phyloP scores from a whole-genome alignment of 2,888 invertebrate genomes.

The Chironomus riparius region DNA sequence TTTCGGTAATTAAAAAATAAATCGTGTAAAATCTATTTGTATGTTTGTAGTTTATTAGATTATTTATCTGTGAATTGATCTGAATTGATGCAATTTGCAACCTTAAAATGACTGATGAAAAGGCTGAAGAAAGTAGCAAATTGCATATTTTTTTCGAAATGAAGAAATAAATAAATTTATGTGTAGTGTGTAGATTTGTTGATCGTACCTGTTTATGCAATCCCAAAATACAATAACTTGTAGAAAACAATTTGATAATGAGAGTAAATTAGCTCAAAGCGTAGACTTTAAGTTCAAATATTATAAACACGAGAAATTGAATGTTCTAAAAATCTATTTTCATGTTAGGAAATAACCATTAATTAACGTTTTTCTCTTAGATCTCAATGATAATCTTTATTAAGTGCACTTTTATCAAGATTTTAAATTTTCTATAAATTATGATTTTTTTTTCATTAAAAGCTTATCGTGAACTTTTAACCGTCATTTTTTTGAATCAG shows the following conservation, averaged over 20 bases:
- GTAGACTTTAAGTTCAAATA: not conserved
- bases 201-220: not conserved
- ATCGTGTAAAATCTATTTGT: too few species aligned
- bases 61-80: not conserved
- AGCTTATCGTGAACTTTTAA: too few species aligned
- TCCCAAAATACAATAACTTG: not conserved
- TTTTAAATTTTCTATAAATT: not conserved
- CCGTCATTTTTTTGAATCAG: too few species aligned
- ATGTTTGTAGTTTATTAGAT: not conserved
- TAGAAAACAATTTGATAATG: not conserved
- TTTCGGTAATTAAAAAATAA: not conserved
- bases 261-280: not conserved
- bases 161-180: not conserved
- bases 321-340: not conserved
- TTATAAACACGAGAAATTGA: not conserved
- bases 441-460: not conserved
- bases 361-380: too few species aligned
- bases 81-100: conserved; percentile 4
- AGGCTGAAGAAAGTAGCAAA: not conserved
- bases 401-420: not conserved
- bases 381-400: not conserved
- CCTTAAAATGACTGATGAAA: not conserved
- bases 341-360: not conserved
- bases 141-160: not conserved
- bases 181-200: not conserved